A percentile compares a stretch with the other conserved stretches of the same genome.
phyloP scores from a whole-genome alignment of 2,888 invertebrate species.

The Pecten maximus region DNA sequence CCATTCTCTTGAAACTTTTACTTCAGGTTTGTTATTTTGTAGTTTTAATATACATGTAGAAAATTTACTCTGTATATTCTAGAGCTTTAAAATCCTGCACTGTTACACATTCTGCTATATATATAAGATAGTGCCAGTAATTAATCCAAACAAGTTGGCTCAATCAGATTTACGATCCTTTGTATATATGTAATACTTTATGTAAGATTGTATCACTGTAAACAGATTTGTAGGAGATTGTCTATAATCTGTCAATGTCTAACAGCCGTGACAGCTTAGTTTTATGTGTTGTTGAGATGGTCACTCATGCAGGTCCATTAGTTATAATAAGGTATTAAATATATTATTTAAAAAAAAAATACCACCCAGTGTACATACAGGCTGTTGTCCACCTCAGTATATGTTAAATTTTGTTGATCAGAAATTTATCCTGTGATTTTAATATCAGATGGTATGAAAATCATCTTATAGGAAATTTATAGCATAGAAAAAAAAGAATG shows the following conservation, averaged over 20 bases:
- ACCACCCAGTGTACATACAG: background rate
- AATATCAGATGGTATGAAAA: too few relatives aligned
- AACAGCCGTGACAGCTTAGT: background rate
- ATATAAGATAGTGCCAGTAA: background rate
- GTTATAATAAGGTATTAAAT: background rate
- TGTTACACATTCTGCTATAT: background rate
- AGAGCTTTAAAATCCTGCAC: too few relatives aligned
- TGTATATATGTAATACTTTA: background rate
- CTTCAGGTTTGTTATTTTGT: too few relatives aligned
- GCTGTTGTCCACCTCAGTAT: too few relatives aligned
- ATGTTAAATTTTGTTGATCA: too few relatives aligned
- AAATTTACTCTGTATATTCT: too few relatives aligned
- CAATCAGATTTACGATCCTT: background rate
- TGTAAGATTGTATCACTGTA: background rate
- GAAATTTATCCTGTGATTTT: too few relatives aligned
- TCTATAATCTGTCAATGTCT: background rate
- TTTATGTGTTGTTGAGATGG: background rate
- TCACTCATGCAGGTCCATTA: background rate
- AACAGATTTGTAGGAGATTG: background rate
- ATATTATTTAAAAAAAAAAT: background rate
- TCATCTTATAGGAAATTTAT: too few relatives aligned
- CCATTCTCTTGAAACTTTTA: too few relatives aligned
- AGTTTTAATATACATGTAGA: too few relatives aligned
- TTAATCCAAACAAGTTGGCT: background rate
- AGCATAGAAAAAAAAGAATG: too few relatives aligned